Conservation (phyloP, 2,113 vertebrate genomes). For the Bubo scandiacus region DNA sequence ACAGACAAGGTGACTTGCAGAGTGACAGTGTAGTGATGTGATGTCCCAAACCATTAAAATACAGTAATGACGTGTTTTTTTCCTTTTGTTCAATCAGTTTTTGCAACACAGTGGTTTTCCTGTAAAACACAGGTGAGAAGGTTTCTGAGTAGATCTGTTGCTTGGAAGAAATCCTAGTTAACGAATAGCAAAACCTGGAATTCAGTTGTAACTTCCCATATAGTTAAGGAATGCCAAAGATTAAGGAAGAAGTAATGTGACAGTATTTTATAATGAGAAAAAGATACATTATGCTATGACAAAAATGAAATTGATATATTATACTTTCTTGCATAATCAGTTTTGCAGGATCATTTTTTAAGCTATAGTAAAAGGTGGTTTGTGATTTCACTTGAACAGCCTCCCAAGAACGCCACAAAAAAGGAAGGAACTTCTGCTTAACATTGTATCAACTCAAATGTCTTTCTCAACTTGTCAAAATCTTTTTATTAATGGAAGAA, state of each 20-base stretch:
- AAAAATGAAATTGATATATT: not conserved
- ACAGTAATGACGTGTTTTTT: not conserved
- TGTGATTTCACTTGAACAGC: constrained; percentile 70
- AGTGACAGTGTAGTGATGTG: constrained; percentile 33
- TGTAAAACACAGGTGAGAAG: not conserved
- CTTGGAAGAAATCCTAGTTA: not conserved
- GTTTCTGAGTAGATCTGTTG: not conserved
- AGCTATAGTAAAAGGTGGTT: not conserved
- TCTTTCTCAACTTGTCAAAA: constrained; percentile 81
- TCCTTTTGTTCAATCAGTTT: constrained; percentile 5
- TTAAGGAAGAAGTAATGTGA: not conserved
- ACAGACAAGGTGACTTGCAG: constrained; percentile 50
- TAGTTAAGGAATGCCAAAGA: not conserved
- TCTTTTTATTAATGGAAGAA: constrained; percentile 85
- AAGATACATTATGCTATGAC: not conserved
- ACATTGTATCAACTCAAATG: constrained; percentile 85
- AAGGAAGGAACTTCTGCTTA: constrained; percentile 78
- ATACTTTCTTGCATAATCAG: not conserved
- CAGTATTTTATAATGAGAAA: not conserved
- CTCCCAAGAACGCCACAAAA: constrained; percentile 73
- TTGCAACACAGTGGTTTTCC: not conserved
- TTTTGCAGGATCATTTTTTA: not conserved
- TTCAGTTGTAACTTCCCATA: not conserved
- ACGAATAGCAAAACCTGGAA: not conserved
- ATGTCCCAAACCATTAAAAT: constrained; percentile 49